Conservation (phyloP, 2,888 invertebrate species). For the Leptogaster cylindrica region DNA sequence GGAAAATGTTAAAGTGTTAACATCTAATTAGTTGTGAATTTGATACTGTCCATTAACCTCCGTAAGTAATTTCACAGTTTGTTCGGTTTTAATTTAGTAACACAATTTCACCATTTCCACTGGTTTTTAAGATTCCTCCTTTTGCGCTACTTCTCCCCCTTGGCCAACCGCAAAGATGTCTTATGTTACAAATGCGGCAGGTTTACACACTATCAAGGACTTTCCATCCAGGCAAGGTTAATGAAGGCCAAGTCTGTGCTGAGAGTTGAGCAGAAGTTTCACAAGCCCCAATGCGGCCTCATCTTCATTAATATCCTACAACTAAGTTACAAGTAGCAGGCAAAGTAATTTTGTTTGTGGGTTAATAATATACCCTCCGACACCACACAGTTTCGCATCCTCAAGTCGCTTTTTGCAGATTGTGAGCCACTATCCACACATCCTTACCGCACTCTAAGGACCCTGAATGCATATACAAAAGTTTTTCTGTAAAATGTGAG, state of each 20-base stretch:
- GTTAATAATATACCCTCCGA: conserved; percentile 6
- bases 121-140: too few species aligned
- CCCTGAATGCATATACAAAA: neutral
- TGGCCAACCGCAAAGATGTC: too few species aligned
- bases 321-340: conserved; percentile 34
- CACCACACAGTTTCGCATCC: neutral
- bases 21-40: too few species aligned
- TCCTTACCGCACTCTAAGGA: neutral
- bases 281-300: conserved; percentile 26
- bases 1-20: too few species aligned
- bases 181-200: too few species aligned
- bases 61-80: too few species aligned
- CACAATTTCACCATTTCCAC: too few species aligned
- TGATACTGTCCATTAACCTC: too few species aligned
- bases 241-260: conserved; percentile 22
- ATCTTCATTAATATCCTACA: conserved; percentile 36
- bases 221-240: conserved; percentile 24
- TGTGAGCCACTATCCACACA: too few species aligned
- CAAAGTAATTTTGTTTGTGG: conserved; percentile 36
- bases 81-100: too few species aligned
- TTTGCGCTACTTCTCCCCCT: too few species aligned
- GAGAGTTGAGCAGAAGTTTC: neutral
- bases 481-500: neutral
- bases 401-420: neutral
- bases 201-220: too few species aligned